phyloP scores from a whole-genome alignment of 2,797 vertebrate genomes.

The Melanotaenia pygmaea region DNA sequence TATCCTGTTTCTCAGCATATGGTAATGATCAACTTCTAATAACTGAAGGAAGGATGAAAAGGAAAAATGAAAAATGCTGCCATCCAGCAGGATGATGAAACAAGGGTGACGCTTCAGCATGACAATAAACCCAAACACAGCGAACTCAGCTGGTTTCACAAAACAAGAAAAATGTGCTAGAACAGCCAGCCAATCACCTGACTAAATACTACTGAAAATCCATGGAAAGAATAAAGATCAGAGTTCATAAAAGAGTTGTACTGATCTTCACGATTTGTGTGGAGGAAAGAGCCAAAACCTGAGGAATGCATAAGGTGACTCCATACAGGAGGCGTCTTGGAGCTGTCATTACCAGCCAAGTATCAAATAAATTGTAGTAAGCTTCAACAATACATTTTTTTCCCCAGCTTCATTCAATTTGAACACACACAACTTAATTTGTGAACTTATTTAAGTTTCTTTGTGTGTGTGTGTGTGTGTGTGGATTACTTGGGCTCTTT shows the following conservation, averaged over 20 bases:
- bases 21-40: no score
- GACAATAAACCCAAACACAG: no score
- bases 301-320: background rate
- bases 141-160: no score
- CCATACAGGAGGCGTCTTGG: background rate
- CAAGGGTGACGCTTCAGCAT: no score
- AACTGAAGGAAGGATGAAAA: no score
- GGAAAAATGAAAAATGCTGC: no score
- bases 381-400: no score
- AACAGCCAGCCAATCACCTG: background rate
- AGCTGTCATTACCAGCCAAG: slow-evolving; percentile 8
- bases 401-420: background rate
- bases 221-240: slow-evolving; percentile 2
- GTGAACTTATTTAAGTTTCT: background rate
- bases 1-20: no score
- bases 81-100: no score
- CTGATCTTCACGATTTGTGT: background rate
- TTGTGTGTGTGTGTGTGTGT: background rate
- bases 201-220: background rate
- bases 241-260: background rate
- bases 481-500: no score
- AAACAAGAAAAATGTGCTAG: no score
- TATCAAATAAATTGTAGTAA: background rate
- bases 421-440: background rate
- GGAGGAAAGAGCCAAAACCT: background rate